Conservation (phyloP, 2,888 invertebrate genomes). For the Silvanus unidentatus region DNA sequence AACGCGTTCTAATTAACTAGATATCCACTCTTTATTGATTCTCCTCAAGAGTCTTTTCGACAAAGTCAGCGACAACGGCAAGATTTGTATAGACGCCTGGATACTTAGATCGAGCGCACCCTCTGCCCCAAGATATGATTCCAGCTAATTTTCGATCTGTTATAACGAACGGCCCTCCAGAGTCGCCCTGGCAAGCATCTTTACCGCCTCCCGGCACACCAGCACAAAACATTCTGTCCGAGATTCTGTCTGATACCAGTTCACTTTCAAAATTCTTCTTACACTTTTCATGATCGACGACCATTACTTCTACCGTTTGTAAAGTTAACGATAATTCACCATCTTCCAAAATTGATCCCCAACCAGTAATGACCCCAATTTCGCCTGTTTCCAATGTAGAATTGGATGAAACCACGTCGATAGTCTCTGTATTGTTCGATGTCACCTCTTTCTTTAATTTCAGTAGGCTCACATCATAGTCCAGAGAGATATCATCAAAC, state of each 20-base stretch:
- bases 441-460: no score
- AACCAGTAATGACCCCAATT: constrained; percentile 12
- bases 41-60: no score
- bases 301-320: constrained; percentile 12
- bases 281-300: constrained; percentile 8
- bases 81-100: constrained; percentile 33
- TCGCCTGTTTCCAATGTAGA: no score
- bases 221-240: constrained; percentile 52
- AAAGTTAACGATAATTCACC: constrained; percentile 11
- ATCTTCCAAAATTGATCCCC: constrained; percentile 11
- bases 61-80: constrained; percentile 16
- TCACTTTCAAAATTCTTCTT: constrained; percentile 9
- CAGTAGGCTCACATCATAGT: no score
- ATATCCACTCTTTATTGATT: no score
- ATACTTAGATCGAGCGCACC: constrained; percentile 25
- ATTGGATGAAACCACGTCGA: no score
- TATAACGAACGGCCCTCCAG: constrained; percentile 31
- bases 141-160: constrained; percentile 20
- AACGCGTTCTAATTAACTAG: no score
- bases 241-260: constrained; percentile 8
- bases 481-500: constrained; percentile 4
- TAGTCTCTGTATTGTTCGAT: no score
- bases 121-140: constrained; percentile 32
- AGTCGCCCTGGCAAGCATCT: constrained; percentile 33
- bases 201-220: constrained; percentile 54